These are phyloP conservation scores for Noctua pronuba DNA, from an alignment of 2,888 invertebrate species.

Conservation along the genomic window DNA sequence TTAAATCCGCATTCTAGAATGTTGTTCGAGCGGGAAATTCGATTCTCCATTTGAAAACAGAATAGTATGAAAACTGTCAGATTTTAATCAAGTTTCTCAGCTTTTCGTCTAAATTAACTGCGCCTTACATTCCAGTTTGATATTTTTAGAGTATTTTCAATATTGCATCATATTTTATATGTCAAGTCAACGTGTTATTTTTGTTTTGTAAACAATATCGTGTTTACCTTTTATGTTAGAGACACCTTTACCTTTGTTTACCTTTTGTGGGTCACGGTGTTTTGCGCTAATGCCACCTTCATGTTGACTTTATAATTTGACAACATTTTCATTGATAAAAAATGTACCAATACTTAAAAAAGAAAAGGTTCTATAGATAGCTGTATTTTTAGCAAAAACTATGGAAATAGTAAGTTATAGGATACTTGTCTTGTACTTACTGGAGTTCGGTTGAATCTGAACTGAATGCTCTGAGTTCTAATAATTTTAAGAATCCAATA, in stretches of 20 bases:
- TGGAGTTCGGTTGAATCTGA: too few relatives aligned
- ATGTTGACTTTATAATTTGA: conserved; percentile 4
- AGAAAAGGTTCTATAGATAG: too few relatives aligned
- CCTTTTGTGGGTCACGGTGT: conserved; percentile 43
- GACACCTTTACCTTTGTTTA: conserved; percentile 34
- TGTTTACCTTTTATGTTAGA: conserved; percentile 34
- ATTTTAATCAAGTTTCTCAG: not conserved
- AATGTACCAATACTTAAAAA: not conserved
- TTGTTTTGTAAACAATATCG: conserved; percentile 32
- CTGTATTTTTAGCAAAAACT: not conserved
- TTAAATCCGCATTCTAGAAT: conserved; percentile 7
- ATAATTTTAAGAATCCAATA: conserved; percentile 16
- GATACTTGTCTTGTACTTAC: too few relatives aligned
- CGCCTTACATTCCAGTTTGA: not conserved
- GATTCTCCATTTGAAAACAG: not conserved
- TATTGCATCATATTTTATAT: conserved; percentile 33
- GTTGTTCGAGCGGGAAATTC: not conserved
- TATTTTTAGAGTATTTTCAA: conserved; percentile 21
- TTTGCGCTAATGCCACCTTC: conserved; percentile 20
- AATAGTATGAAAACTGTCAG: not conserved
- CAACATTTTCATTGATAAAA: conserved; percentile 24
- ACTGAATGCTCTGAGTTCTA: not conserved
- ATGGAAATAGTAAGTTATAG: too few relatives aligned
- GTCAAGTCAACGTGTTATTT: conserved; percentile 32
- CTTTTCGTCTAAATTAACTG: not conserved